Evolutionary conservation across 2,888 invertebrate species (phyloP).

Genomic region (Torymus tubicola): DNA sequence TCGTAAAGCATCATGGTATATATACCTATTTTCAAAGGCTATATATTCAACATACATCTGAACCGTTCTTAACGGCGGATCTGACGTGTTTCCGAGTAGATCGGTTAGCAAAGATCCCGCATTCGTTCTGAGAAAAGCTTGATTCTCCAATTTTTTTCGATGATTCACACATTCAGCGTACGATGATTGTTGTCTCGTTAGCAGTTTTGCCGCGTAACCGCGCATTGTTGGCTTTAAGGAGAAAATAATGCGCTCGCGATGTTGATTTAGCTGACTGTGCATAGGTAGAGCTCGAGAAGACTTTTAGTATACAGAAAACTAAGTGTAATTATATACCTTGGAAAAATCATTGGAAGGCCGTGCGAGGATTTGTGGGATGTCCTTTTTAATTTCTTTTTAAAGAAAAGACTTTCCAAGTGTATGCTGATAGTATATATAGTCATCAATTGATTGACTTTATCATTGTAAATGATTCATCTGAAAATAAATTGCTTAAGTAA

Average conservation of each 20-base stretch:
- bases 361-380: too few species aligned
- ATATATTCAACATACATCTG: background rate
- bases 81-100: conserved; percentile 38
- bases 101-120: conserved; percentile 20
- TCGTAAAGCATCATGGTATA: background rate
- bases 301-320: too few species aligned
- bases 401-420: too few species aligned
- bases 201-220: background rate
- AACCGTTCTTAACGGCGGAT: conserved; percentile 20
- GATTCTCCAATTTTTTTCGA: conserved; percentile 35
- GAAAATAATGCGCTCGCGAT: background rate
- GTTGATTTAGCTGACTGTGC: background rate
- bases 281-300: too few species aligned
- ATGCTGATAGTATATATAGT: too few species aligned
- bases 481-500: too few species aligned
- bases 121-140: conserved; percentile 33
- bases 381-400: too few species aligned
- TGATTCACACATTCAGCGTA: conserved; percentile 25
- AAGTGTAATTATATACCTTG: too few species aligned
- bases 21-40: background rate
- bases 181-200: conserved; percentile 37
- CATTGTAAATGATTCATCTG: too few species aligned
- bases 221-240: background rate
- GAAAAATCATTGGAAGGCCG: too few species aligned
- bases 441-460: too few species aligned